Conservation (phyloP, 2,113 vertebrate genomes). For the Elachura formosa region DNA sequence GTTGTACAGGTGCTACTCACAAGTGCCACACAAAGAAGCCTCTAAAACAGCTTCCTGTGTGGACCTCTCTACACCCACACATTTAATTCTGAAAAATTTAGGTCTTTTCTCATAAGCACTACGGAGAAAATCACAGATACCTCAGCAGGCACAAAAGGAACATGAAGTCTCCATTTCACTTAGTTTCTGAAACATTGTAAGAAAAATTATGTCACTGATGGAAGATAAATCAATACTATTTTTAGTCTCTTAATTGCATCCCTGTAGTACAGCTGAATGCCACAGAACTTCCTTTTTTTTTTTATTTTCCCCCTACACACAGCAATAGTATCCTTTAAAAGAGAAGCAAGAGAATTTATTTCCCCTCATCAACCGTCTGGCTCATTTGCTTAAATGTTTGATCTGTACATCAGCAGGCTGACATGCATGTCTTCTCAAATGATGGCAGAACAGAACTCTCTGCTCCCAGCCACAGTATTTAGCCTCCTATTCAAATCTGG, state of each 20-base stretch:
- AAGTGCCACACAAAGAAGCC: fast-evolving
- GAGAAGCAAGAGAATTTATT: neutral
- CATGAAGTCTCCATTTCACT: neutral
- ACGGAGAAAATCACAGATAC: neutral
- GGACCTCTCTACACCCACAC: neutral
- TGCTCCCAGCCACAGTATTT: neutral
- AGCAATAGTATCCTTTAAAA: neutral
- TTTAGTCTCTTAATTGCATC: neutral
- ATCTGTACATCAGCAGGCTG: neutral
- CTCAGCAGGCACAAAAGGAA: neutral
- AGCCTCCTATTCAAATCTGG: neutral
- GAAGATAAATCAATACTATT: neutral
- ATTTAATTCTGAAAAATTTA: neutral
- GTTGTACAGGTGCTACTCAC: neutral
- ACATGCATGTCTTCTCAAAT: fast-evolving
- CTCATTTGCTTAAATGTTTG: neutral
- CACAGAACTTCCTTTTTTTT: neutral
- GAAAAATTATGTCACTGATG: neutral
- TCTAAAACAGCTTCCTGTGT: neutral
- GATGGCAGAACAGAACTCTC: neutral
- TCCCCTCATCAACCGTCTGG: neutral
- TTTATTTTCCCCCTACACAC: neutral
- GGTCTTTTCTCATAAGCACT: neutral
- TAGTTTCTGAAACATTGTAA: neutral
- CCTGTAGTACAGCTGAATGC: neutral